Percentiles rank a stretch among this genome's conserved stretches.
Conservation (phyloP, 1,140 invertebrate species). For the Eupristina koningsbergeri region DNA sequence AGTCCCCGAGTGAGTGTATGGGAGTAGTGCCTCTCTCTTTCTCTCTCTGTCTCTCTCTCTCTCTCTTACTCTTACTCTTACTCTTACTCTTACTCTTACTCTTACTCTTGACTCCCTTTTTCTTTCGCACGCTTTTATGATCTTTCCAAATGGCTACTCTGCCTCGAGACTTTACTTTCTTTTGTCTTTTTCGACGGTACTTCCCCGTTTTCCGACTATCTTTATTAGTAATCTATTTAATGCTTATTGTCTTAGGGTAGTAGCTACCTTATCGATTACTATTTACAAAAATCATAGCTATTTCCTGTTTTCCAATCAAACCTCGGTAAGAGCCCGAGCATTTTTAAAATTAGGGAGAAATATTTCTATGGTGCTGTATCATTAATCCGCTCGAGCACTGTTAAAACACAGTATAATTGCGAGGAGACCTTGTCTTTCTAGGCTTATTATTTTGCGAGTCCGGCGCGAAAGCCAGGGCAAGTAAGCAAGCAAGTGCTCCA, state of each 20-base stretch:
- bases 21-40: constrained; percentile 1
- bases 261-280: background rate
- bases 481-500: background rate
- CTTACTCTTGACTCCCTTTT: background rate
- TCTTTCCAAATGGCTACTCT: constrained; percentile 67
- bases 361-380: too few species aligned
- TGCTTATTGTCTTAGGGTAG: background rate
- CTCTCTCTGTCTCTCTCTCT: background rate
- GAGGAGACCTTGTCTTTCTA: too few species aligned
- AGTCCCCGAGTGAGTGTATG: background rate
- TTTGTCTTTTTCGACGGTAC: constrained; percentile 4
- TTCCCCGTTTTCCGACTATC: background rate
- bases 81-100: constrained; percentile 12
- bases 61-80: constrained; percentile 54
- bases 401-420: too few species aligned
- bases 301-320: too few species aligned
- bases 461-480: background rate
- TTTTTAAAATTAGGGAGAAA: background rate
- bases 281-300: too few species aligned
- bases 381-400: too few species aligned
- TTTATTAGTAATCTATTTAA: constrained; percentile 36
- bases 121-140: constrained; percentile 65
- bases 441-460: too few species aligned
- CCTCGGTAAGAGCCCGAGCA: too few species aligned
- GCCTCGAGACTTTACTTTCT: constrained; percentile 55